phyloP scores from a whole-genome alignment of 1,140 invertebrate genomes.

The Habropoda laboriosa region DNA sequence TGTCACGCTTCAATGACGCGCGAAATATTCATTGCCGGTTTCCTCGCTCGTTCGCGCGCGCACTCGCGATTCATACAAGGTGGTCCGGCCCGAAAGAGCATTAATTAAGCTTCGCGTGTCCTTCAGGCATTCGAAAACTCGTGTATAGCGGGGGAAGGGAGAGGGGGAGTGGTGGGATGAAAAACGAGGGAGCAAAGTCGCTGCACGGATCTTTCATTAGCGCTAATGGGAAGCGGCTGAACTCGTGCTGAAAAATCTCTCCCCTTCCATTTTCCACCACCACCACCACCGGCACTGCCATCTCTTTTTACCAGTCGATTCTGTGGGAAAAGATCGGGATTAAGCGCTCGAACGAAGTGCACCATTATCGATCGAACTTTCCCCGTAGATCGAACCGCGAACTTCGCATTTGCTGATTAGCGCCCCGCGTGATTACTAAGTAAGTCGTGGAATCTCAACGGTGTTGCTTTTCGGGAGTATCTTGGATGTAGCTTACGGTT shows the following conservation, averaged over 20 bases:
- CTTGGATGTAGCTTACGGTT: too few species aligned
- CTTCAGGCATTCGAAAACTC: constrained; percentile 53
- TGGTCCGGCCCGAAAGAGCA: constrained; percentile 11
- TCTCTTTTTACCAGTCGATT: constrained; percentile 23
- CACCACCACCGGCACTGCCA: not conserved
- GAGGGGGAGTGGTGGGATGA: too few species aligned
- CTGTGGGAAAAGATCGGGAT: constrained; percentile 2
- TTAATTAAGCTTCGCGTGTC: constrained; percentile 61
- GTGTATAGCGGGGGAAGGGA: constrained; percentile 32
- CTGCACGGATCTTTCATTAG: constrained; percentile 59
- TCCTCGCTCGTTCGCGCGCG: not conserved
- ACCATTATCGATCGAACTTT: constrained; percentile 41
- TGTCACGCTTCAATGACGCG: constrained; percentile 6
- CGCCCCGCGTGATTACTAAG: not conserved
- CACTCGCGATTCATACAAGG: not conserved
- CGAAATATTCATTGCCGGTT: constrained; percentile 27
- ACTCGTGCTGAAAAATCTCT: constrained; percentile 32
- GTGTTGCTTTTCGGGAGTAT: too few species aligned
- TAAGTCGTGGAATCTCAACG: not conserved
- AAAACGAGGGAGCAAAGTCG: constrained; percentile 53
- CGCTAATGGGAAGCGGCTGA: constrained; percentile 56
- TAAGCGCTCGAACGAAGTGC: constrained; percentile 37
- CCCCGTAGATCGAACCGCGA: constrained; percentile 2
- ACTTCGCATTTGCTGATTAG: constrained; percentile 14
- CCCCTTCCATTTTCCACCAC: not conserved